phyloP scores from a whole-genome alignment of 2,113 vertebrate species.

The Lynx canadensis region DNA sequence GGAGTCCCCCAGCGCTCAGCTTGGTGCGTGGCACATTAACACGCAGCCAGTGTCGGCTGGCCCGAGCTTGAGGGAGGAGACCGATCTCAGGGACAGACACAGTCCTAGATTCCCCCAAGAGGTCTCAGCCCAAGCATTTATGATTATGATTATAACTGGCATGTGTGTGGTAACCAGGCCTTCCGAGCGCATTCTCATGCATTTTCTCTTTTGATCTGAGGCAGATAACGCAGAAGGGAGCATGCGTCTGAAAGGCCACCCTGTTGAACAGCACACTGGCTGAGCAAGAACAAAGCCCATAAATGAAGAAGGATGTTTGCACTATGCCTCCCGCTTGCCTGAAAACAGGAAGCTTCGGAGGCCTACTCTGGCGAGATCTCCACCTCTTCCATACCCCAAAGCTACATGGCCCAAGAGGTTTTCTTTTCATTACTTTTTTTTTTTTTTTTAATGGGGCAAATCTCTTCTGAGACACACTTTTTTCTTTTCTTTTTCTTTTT shows the following conservation, averaged over 20 bases:
- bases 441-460: neutral
- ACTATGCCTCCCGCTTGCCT: conserved; percentile 54
- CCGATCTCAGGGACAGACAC: neutral
- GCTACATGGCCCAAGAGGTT: neutral
- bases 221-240: conserved; percentile 60
- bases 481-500: neutral
- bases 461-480: neutral
- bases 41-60: neutral
- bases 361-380: neutral
- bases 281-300: conserved; percentile 78
- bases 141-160: conserved; percentile 56
- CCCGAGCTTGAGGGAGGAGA: neutral
- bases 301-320: conserved; percentile 72
- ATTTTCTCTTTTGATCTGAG: conserved; percentile 68
- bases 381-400: conserved; percentile 52
- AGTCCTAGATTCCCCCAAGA: neutral
- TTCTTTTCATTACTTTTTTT: conserved; percentile 6
- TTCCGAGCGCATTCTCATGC: conserved; percentile 44
- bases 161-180: conserved; percentile 48
- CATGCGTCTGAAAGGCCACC: conserved; percentile 58
- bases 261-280: conserved; percentile 62
- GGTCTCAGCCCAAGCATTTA: neutral
- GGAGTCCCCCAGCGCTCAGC: neutral
- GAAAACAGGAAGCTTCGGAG: conserved; percentile 63
- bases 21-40: neutral